Conservation (phyloP, 2,888 invertebrate genomes). For the Epirrita christyi region DNA sequence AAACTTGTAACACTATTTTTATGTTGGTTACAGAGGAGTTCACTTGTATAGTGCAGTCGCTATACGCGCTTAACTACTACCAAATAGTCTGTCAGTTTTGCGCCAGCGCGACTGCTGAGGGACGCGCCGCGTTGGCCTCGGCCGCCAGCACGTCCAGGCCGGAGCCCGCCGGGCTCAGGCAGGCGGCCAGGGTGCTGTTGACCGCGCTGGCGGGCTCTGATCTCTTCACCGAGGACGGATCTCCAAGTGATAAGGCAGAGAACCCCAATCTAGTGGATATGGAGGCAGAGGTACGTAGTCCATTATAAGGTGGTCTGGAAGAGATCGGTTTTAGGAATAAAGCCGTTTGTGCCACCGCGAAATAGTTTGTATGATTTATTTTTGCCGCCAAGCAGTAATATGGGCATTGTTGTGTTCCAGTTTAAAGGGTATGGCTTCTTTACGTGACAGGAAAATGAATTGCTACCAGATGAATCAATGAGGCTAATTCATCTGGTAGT, state of each 20-base stretch:
- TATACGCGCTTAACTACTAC: conserved; percentile 95
- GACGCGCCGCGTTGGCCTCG: conserved; percentile 81
- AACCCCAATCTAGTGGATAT: conserved; percentile 55
- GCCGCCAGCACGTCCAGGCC: conserved; percentile 26
- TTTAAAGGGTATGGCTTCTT: no score
- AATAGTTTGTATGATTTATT: no score
- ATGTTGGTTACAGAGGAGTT: conserved; percentile 93
- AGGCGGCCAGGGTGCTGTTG: conserved; percentile 60
- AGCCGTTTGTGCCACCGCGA: no score
- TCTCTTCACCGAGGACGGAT: conserved; percentile 86
- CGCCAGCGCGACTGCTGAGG: conserved; percentile 87
- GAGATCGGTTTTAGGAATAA: no score
- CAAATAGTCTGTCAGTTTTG: conserved; percentile 94
- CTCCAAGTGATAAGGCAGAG: conserved; percentile 44
- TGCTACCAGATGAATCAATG: no score
- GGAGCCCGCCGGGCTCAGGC: conserved; percentile 42
- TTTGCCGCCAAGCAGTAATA: no score
- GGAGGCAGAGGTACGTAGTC: conserved; percentile 47
- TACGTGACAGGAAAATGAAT: no score
- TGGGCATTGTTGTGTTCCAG: no score
- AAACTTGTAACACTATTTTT: no score
- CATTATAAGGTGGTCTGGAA: no score
- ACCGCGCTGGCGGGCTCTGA: conserved; percentile 71
- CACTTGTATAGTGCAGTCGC: conserved; percentile 93
- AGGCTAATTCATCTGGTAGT: no score